phyloP scores from a whole-genome alignment of 1,140 invertebrate genomes.

The Ericerus pela region DNA sequence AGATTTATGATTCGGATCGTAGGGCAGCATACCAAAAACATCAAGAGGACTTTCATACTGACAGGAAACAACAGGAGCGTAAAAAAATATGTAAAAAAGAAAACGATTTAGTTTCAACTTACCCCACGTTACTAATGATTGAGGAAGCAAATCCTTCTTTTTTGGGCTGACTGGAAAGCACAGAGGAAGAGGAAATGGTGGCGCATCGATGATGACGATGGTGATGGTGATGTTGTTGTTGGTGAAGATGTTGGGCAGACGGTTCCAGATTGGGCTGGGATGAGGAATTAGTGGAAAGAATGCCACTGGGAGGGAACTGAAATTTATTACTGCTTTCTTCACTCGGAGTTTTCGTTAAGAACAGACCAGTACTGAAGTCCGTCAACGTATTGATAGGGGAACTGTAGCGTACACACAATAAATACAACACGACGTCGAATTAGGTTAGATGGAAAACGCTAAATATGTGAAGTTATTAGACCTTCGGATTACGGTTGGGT shows the following conservation, averaged over 20 bases:
- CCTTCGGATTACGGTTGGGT: too few relatives aligned
- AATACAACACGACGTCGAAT: constrained; percentile 12
- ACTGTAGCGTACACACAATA: constrained; percentile 33
- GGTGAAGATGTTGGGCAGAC: constrained; percentile 26
- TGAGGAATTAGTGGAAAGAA: constrained; percentile 34
- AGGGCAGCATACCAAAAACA: too few relatives aligned
- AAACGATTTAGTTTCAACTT: constrained; percentile 9
- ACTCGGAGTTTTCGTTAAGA: constrained; percentile 69
- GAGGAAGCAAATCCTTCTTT: constrained; percentile 6
- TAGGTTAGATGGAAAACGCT: too few relatives aligned
- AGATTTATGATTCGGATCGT: too few relatives aligned
- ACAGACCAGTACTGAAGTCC: constrained; percentile 65
- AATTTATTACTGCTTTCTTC: constrained; percentile 53
- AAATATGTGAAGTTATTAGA: too few relatives aligned
- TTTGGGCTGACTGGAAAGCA: neutral
- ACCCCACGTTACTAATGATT: constrained; percentile 7
- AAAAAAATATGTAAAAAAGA: too few relatives aligned
- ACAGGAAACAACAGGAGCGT: too few relatives aligned
- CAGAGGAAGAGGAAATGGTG: constrained; percentile 2
- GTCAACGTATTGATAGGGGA: constrained; percentile 76
- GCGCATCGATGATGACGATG: constrained; percentile 10
- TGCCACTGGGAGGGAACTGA: constrained; percentile 33
- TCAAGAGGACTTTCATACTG: too few relatives aligned
- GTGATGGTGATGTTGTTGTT: constrained; percentile 17
- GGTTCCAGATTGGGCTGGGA: constrained; percentile 19